These are phyloP conservation scores for Apotomis capreana DNA, from an alignment of 2,888 invertebrate genomes.

Conservation along the genomic window DNA sequence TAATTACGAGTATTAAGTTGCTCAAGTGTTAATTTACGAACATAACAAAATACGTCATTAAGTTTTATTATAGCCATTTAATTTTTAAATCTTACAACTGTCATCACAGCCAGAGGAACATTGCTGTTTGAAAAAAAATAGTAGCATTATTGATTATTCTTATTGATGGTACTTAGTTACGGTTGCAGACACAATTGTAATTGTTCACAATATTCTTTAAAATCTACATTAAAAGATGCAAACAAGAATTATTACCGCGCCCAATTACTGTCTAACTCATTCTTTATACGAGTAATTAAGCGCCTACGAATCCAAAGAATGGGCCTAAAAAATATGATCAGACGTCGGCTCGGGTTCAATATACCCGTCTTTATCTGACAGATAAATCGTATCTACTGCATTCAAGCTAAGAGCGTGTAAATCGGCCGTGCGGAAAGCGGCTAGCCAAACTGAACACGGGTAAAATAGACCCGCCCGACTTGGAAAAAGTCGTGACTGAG, in stretches of 20 bases:
- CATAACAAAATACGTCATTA: too few species aligned
- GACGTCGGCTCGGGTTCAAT: constrained; percentile 36
- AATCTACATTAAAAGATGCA: constrained; percentile 18
- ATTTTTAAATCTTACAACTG: too few species aligned
- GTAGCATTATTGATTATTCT: too few species aligned
- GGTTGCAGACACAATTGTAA: too few species aligned
- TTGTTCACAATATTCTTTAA: neutral
- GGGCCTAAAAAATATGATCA: constrained; percentile 29
- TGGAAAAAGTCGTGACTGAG: constrained; percentile 80
- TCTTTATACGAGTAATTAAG: constrained; percentile 39
- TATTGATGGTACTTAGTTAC: too few species aligned
- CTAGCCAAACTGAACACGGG: constrained; percentile 39
- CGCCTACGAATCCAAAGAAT: constrained; percentile 37
- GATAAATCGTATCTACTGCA: constrained; percentile 40
- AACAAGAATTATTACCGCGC: constrained; percentile 16
- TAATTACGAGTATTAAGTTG: too few species aligned
- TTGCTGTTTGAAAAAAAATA: too few species aligned
- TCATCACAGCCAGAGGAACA: too few species aligned
- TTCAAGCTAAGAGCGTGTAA: constrained; percentile 46
- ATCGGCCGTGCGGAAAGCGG: constrained; percentile 49
- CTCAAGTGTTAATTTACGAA: too few species aligned
- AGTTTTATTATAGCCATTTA: too few species aligned
- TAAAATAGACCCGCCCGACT: constrained; percentile 70
- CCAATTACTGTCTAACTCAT: constrained; percentile 34
- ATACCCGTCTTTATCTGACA: constrained; percentile 40